phyloP scores from a whole-genome alignment of 2,113 vertebrate genomes.

The Oncorhynchus masou region DNA sequence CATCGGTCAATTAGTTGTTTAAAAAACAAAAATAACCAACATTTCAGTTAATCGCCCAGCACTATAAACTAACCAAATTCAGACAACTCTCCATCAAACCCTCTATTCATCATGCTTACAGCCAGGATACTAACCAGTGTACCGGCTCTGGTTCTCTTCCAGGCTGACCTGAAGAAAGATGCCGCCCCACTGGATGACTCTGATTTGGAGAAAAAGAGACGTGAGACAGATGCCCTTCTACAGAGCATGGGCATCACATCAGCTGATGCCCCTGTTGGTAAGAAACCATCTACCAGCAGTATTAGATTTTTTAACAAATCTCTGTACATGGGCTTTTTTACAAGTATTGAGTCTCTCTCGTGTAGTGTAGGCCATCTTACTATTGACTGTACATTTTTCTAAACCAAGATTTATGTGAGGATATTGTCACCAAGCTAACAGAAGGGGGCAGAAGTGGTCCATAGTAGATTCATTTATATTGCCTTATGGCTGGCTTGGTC shows the following conservation, averaged over 20 bases:
- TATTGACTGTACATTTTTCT: not conserved
- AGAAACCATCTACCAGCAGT: slow-evolving; percentile 39
- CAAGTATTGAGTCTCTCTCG: not conserved
- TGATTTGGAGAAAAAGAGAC: slow-evolving; percentile 96
- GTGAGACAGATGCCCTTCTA: slow-evolving; percentile 92
- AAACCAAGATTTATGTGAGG: not conserved
- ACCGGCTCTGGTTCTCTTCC: slow-evolving; percentile 9
- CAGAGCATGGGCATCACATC: slow-evolving; percentile 94
- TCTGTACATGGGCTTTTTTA: not conserved
- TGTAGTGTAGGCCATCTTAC: not conserved
- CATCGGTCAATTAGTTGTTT: too few species aligned
- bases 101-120: too few species aligned
- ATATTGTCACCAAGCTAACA: slow-evolving; percentile 44
- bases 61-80: too few species aligned
- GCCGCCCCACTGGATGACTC: slow-evolving; percentile 84
- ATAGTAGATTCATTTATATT: slow-evolving; percentile 23
- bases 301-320: not conserved
- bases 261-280: slow-evolving; percentile 82
- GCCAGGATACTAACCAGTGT: not conserved
- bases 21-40: too few species aligned
- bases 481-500: too few species aligned
- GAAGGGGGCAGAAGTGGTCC: slow-evolving; percentile 75
- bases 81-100: too few species aligned
- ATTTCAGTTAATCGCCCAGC: too few species aligned
- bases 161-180: slow-evolving; percentile 94